Evolutionary conservation across 2,888 invertebrate species (phyloP).

Genomic region (Odontocolon sp.): DNA sequence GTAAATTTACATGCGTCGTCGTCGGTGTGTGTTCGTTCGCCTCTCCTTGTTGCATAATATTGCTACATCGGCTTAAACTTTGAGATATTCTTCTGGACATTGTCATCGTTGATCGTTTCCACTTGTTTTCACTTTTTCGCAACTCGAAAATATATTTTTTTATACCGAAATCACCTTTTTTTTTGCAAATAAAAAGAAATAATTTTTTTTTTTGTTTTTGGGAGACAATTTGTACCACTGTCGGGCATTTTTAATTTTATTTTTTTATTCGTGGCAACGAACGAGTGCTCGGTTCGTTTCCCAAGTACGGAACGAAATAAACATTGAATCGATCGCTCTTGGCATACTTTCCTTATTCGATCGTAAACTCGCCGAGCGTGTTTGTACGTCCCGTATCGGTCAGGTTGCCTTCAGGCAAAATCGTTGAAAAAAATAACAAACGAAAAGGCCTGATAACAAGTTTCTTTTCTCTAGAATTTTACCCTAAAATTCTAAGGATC

Average conservation of each 20-base stretch:
- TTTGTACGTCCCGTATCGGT: slow-evolving; percentile 61
- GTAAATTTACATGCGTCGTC: slow-evolving; percentile 55
- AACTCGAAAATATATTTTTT: not conserved
- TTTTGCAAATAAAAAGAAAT: too few relatives aligned
- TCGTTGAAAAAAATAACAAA: too few relatives aligned
- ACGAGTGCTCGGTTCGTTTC: slow-evolving; percentile 32
- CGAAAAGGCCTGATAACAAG: too few relatives aligned
- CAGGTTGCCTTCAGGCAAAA: too few relatives aligned
- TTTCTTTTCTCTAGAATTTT: too few relatives aligned
- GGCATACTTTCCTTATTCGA: slow-evolving; percentile 75
- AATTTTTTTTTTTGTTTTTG: not conserved
- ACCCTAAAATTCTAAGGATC: slow-evolving; percentile 5
- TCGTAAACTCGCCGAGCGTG: slow-evolving; percentile 64
- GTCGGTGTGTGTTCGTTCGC: slow-evolving; percentile 36
- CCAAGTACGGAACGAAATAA: slow-evolving; percentile 63
- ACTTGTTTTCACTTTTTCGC: not conserved
- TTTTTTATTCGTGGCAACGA: not conserved
- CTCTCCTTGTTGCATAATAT: slow-evolving; percentile 57
- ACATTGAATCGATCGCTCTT: slow-evolving; percentile 64
- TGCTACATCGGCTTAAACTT: slow-evolving; percentile 34
- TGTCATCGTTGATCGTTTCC: slow-evolving; percentile 17
- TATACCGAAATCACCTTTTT: not conserved
- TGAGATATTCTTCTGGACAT: slow-evolving; percentile 37
- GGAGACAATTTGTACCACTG: too few relatives aligned
- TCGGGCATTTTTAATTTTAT: too few relatives aligned